These are phyloP conservation scores for Leptobrachium ailaonicum DNA, from an alignment of 2,113 vertebrate species.

Conservation along the genomic window DNA sequence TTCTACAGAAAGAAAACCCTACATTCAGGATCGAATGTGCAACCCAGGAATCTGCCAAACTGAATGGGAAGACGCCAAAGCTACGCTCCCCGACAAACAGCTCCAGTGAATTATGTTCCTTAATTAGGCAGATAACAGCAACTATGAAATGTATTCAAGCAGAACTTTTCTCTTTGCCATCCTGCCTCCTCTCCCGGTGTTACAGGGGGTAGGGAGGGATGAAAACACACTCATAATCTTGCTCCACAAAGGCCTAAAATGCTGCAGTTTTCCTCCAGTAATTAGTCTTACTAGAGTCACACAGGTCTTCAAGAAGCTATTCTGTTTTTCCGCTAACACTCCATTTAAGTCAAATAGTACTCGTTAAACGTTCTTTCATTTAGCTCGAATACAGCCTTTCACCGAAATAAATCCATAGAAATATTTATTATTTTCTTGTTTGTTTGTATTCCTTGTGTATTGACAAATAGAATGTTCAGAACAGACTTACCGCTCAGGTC, in stretches of 20 bases:
- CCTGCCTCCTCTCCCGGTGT: conserved; percentile 52
- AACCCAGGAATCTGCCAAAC: not conserved
- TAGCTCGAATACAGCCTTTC: conserved; percentile 56
- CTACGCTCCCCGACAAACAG: not conserved
- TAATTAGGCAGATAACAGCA: not conserved
- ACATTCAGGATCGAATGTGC: not conserved
- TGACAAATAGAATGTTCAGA: conserved; percentile 52
- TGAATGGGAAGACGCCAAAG: not conserved
- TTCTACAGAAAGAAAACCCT: not conserved
- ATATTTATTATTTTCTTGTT: conserved; percentile 41
- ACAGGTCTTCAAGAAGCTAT: conserved; percentile 50
- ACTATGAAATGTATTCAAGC: conserved; percentile 5
- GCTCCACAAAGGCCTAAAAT: conserved; percentile 52
- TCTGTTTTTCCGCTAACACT: conserved; percentile 52
- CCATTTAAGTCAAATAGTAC: conserved; percentile 48
- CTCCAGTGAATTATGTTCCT: not conserved
- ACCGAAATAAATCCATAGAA: conserved; percentile 16
- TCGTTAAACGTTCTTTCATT: conserved; percentile 54
- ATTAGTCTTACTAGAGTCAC: conserved; percentile 52
- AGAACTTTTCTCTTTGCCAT: conserved; percentile 38
- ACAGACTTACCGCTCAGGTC: conserved; percentile 93
- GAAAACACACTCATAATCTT: conserved; percentile 45
- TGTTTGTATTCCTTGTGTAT: conserved; percentile 49
- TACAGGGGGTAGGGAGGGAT: not conserved
- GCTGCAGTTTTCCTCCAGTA: conserved; percentile 40